Evolutionary conservation across 2,888 invertebrate genomes (phyloP), one percentile per base, ranked within the genome.

Genomic region (Leucoma salicis): DNA sequence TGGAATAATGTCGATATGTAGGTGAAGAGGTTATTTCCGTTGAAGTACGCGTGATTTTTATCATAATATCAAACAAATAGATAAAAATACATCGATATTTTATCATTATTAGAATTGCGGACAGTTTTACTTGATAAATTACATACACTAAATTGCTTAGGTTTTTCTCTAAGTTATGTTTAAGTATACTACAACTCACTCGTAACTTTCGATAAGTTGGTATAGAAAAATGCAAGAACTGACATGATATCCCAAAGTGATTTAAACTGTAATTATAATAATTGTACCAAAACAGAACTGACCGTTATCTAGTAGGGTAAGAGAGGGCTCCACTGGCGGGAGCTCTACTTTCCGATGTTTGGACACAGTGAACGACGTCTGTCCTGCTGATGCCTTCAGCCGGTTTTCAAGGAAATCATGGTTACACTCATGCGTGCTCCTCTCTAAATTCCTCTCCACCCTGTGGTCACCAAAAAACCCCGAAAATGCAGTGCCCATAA

Each of bases 261-360:
- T 21, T 21, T 24, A 29, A 18, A 25, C 7, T 31, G 27, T 18
- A 25, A 10, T 40, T n/a, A 35, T 4, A 21, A 13, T 38, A 35
- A 41, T 37, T 35, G 34, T 11, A 15, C 28, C 37, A 38, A 43
- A 35, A 28, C 27, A 32, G 39, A 46, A 75, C 77, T 77, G 65
- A 89, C 88, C 88, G 63, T 75, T 70, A 53, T 84, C 81, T 51
- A 84, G 70, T 46, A 83, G 66, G 31, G 68, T 67, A 45, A 84
- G 76, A 11, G 82, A 67, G 10, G 78, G 66, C 47, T 85, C 86
- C 41, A 84, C 84, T 14, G 92, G 91, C 37, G 91, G 86, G 44
- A 93, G 78, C 62, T 92, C 92, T 51, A 93, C 92, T 72, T 91
- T 92, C 54, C 91, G 80, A 73, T 92, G 92, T 58, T 91, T 90